Evolutionary conservation across 2,888 invertebrate genomes (phyloP).

Genomic region (Drosophila leonis): DNA sequence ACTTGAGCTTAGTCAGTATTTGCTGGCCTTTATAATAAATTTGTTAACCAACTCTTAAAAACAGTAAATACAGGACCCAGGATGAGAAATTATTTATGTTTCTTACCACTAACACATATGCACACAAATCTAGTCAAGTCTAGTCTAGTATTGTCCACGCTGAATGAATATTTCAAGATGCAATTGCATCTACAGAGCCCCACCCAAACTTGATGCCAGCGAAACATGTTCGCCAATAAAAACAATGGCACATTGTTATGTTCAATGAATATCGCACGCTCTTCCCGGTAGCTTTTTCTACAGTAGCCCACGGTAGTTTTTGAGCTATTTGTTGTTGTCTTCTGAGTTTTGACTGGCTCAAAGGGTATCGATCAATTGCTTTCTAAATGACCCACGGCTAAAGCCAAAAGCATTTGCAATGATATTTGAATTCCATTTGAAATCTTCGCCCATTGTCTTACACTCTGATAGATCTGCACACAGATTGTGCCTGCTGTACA

Average conservation of each 20-base stretch:
- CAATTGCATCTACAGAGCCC: not conserved
- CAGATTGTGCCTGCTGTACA: slow-evolving; percentile 1
- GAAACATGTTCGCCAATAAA: slow-evolving; percentile 47
- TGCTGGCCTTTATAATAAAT: slow-evolving; percentile 72
- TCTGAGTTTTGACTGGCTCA: slow-evolving; percentile 28
- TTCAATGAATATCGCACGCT: slow-evolving; percentile 68
- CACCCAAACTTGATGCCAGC: slow-evolving; percentile 30
- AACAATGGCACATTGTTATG: slow-evolving; percentile 78
- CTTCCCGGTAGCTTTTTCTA: slow-evolving; percentile 77
- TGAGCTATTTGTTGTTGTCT: slow-evolving; percentile 19
- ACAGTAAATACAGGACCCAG: slow-evolving; percentile 37
- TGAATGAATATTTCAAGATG: slow-evolving; percentile 31
- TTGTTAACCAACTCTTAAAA: slow-evolving; percentile 51
- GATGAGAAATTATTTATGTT: slow-evolving; percentile 17
- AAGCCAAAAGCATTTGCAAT: slow-evolving; percentile 59
- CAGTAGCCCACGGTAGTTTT: slow-evolving; percentile 78
- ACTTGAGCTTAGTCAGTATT: slow-evolving; percentile 5
- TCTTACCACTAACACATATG: slow-evolving; percentile 17
- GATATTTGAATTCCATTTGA: slow-evolving; percentile 67
- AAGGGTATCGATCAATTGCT: slow-evolving; percentile 72
- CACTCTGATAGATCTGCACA: not conserved
- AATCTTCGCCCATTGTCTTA: slow-evolving; percentile 43
- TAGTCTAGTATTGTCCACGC: not conserved
- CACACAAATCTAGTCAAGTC: slow-evolving; percentile 36
- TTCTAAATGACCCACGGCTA: slow-evolving; percentile 80